Evolutionary conservation across 2,797 vertebrate genomes (phyloP).

Genomic region (Galago senegalensis): DNA sequence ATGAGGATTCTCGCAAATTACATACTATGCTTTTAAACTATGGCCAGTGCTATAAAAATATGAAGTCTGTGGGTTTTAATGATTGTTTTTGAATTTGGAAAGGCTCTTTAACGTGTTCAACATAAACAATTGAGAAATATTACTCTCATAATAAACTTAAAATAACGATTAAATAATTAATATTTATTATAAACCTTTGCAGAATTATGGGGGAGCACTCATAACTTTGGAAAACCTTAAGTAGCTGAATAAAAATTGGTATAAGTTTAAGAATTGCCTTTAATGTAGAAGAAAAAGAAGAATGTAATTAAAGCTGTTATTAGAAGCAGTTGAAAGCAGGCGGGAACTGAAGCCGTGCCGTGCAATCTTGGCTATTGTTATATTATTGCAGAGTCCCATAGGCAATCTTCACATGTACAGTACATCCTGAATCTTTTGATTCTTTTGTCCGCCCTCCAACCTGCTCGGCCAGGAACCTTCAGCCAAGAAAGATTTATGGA

Average conservation of each 20-base stretch:
- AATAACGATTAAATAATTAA: constrained; percentile 5
- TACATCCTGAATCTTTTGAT: constrained; percentile 95
- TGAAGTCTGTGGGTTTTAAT: not conserved
- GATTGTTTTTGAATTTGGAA: constrained; percentile 40
- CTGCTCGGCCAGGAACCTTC: constrained; percentile 94
- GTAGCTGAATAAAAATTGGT: not conserved
- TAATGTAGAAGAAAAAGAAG: constrained; percentile 76
- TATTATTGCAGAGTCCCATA: constrained; percentile 95
- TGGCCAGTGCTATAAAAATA: not conserved
- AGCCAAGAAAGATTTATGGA: constrained; percentile 97
- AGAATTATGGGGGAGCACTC: not conserved
- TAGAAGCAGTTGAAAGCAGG: constrained; percentile 89
- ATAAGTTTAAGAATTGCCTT: constrained; percentile 76
- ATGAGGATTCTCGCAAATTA: constrained; percentile 20
- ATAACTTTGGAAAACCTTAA: not conserved
- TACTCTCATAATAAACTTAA: constrained; percentile 10
- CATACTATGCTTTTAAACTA: not conserved
- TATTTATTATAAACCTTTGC: constrained; percentile 20
- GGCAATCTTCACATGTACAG: constrained; percentile 91
- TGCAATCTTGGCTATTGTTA: constrained; percentile 93
- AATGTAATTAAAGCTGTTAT: constrained; percentile 88
- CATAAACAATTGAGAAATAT: constrained; percentile 31
- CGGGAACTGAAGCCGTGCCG: constrained; percentile 88
- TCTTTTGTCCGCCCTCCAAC: constrained; percentile 95
- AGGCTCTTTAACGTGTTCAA: not conserved